A percentile compares a stretch with the other conserved stretches of the same genome.
Evolutionary conservation across 2,113 vertebrate genomes (phyloP).

Genomic region (Australoheros scitulus): DNA sequence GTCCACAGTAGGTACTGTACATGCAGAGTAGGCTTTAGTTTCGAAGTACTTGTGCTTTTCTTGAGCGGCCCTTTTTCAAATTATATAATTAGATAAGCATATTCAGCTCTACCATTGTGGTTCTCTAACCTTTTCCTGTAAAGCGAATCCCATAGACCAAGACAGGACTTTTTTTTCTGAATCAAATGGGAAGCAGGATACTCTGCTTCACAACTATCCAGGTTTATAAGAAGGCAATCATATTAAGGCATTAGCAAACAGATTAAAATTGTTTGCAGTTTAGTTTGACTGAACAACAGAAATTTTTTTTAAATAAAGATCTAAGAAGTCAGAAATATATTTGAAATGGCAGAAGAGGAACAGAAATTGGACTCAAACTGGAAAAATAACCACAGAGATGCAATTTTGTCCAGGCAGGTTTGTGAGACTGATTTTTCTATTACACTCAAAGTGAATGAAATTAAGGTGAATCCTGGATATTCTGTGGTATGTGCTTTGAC

Average conservation of each 20-base stretch:
- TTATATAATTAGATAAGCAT: not conserved
- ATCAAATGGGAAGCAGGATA: not conserved
- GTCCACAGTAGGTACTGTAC: not conserved
- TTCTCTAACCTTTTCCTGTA: not conserved
- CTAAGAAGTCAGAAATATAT: not conserved
- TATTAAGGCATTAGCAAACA: too few relatives aligned
- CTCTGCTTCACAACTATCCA: not conserved
- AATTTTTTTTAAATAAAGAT: not conserved
- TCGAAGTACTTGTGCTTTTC: too few relatives aligned
- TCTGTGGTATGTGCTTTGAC: slow-evolving; percentile 17
- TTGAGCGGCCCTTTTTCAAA: not conserved
- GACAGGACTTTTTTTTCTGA: not conserved
- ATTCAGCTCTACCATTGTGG: not conserved
- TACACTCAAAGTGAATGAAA: not conserved
- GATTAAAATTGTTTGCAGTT: too few relatives aligned
- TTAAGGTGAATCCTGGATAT: not conserved
- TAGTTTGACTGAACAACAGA: too few relatives aligned
- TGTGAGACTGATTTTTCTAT: not conserved
- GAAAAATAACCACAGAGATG: not conserved
- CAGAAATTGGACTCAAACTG: not conserved
- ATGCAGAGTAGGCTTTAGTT: not conserved
- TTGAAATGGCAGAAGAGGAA: not conserved
- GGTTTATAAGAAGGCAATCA: not conserved
- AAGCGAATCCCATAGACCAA: not conserved
- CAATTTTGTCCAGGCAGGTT: not conserved